Percentiles rank a stretch among this genome's conserved stretches.
Evolutionary conservation across 2,113 vertebrate species (phyloP).

Genomic region (Pomatorhinus ruficollis): DNA sequence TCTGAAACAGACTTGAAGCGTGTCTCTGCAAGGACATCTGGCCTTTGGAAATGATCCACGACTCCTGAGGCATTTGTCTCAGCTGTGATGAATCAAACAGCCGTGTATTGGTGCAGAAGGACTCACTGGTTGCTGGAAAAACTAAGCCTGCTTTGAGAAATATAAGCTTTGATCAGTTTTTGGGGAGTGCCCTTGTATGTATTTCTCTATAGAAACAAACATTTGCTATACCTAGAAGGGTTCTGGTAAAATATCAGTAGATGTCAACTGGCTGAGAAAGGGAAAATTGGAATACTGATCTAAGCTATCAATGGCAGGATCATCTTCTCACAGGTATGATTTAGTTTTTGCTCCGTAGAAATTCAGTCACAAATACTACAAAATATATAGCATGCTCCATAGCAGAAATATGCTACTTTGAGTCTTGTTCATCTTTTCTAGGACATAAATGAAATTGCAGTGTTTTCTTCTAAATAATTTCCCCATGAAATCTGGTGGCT

Average conservation of each 20-base stretch:
- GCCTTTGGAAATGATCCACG: neutral
- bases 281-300: neutral
- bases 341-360: neutral
- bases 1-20: neutral
- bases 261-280: neutral
- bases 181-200: neutral
- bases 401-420: neutral
- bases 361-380: neutral
- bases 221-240: neutral
- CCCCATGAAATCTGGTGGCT: neutral
- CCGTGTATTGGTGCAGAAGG: neutral
- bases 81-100: neutral
- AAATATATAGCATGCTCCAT: neutral
- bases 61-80: neutral
- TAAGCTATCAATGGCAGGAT: neutral
- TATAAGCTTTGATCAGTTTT: neutral
- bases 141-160: neutral
- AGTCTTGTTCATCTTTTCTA: neutral
- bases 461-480: neutral
- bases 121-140: neutral
- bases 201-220: neutral
- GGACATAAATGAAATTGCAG: neutral
- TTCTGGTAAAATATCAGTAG: neutral
- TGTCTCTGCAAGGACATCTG: neutral
- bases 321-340: neutral